Conservation (phyloP, 2,113 vertebrate species). For the Furnarius figulus region DNA sequence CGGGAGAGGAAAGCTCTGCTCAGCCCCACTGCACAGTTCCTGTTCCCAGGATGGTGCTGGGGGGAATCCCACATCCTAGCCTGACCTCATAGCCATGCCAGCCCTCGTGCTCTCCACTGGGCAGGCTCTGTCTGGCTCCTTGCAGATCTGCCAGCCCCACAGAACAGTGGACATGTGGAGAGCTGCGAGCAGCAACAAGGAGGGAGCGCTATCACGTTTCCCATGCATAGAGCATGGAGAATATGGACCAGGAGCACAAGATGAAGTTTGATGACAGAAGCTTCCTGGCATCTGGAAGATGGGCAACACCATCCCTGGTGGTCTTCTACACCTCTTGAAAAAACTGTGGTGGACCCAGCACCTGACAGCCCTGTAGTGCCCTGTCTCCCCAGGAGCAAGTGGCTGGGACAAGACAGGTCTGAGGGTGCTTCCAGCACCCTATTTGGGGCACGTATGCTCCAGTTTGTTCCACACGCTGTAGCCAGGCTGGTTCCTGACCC, state of each 20-base stretch:
- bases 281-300: background rate
- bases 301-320: background rate
- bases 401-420: background rate
- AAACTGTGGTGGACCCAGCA: background rate
- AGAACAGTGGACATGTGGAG: background rate
- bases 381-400: background rate
- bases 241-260: background rate
- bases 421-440: accelerated
- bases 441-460: background rate
- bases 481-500: background rate
- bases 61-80: background rate
- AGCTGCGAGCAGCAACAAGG: accelerated
- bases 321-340: background rate
- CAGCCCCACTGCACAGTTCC: background rate
- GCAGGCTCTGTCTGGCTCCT: accelerated
- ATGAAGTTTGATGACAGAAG: background rate
- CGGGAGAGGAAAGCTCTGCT: background rate
- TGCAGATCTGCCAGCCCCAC: background rate
- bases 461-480: background rate
- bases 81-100: background rate
- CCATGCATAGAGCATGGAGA: accelerated
- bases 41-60: background rate
- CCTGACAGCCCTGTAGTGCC: background rate
- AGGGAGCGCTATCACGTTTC: background rate
- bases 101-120: accelerated